phyloP scores from a whole-genome alignment of 2,888 invertebrate species.

The Prosapia bicincta region DNA sequence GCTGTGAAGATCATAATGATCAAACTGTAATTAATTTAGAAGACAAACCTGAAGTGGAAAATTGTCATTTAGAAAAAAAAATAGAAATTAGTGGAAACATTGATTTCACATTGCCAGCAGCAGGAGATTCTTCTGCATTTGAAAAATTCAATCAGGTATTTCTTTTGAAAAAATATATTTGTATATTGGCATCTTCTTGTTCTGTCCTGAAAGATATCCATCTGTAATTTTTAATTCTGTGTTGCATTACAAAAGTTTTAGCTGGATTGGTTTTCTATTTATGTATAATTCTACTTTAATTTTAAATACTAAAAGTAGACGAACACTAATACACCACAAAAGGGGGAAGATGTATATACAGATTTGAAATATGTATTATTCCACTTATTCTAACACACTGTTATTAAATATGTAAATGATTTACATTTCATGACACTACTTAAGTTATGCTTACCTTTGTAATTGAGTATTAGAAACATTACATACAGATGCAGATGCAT shows the following conservation, averaged over 20 bases:
- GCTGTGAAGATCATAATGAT: neutral
- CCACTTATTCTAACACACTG: too few relatives aligned
- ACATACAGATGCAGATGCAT: too few relatives aligned
- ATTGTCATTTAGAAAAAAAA: neutral
- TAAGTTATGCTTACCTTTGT: too few relatives aligned
- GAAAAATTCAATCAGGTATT: neutral
- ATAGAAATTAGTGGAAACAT: neutral
- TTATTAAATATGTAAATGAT: too few relatives aligned
- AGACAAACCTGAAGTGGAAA: neutral
- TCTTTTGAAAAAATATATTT: neutral
- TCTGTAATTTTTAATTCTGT: neutral
- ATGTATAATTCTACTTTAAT: too few relatives aligned
- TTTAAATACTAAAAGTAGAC: too few relatives aligned
- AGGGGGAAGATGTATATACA: too few relatives aligned
- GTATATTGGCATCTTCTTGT: neutral
- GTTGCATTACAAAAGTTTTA: conserved; percentile 1
- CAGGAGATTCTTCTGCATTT: neutral
- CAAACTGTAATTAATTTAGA: conserved; percentile 5
- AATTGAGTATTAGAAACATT: too few relatives aligned
- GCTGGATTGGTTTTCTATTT: neutral
- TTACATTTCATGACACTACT: too few relatives aligned
- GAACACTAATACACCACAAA: too few relatives aligned
- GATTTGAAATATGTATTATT: too few relatives aligned
- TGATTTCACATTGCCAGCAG: neutral
- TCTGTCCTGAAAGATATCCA: neutral